phyloP scores from a whole-genome alignment of 1,140 invertebrate genomes.

The Chymomyza costata region DNA sequence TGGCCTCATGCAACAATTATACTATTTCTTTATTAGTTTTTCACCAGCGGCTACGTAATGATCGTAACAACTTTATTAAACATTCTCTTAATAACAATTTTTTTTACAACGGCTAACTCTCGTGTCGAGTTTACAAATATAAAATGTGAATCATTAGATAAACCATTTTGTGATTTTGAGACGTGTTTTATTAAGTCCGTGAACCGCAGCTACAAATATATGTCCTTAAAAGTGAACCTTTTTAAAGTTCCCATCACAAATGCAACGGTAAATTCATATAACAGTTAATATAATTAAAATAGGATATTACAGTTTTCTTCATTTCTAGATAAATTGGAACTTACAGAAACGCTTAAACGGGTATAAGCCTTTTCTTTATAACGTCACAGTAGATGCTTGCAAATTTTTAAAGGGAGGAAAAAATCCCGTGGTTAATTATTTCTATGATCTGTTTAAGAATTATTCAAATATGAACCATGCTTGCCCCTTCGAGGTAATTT shows the following conservation, averaged over 20 bases:
- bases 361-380: conserved; percentile 7
- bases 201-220: conserved; percentile 9
- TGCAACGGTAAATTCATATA: background rate
- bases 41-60: no score
- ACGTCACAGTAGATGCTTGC: conserved; percentile 4
- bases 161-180: background rate
- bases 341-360: conserved; percentile 1
- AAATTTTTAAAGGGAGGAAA: background rate
- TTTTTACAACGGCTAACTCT: no score
- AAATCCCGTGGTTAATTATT: conserved; percentile 1
- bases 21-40: no score
- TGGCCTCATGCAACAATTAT: no score
- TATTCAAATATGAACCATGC: conserved; percentile 5
- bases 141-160: background rate
- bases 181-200: conserved; percentile 3
- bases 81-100: no score
- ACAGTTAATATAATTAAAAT: no score
- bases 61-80: no score
- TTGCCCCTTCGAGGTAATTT: conserved; percentile 1
- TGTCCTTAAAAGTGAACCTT: background rate
- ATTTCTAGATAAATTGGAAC: background rate
- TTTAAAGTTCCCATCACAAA: background rate
- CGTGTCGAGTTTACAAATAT: conserved; percentile 2
- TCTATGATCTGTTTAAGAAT: background rate
- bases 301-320: background rate